These are phyloP conservation scores for Acanthacorydalis orientalis DNA, from an alignment of 2,888 invertebrate species.

Conservation along the genomic window DNA sequence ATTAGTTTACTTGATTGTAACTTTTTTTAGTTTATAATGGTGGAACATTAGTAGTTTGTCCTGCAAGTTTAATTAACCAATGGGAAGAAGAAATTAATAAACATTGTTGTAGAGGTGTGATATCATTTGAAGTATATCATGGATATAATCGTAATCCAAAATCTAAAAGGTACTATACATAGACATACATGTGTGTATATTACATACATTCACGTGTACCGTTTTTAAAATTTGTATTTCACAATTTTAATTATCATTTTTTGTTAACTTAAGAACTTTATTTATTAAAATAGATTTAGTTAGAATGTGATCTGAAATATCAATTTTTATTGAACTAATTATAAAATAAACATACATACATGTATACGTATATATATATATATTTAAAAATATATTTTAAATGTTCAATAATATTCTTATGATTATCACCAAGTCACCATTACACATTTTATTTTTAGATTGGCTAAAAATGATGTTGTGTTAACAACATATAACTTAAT, in stretches of 20 bases:
- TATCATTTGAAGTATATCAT: conserved; percentile 61
- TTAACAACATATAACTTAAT: conserved; percentile 77
- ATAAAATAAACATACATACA: too few relatives aligned
- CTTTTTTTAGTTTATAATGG: conserved; percentile 22
- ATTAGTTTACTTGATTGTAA: conserved; percentile 1
- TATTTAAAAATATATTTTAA: too few relatives aligned
- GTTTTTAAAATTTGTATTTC: too few relatives aligned
- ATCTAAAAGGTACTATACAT: conserved; percentile 25
- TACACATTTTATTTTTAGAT: conserved; percentile 15
- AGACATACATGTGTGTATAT: not conserved
- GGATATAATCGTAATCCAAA: conserved; percentile 55
- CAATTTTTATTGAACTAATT: too few relatives aligned
- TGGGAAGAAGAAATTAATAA: conserved; percentile 68
- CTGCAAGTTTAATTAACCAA: conserved; percentile 78
- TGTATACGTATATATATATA: too few relatives aligned
- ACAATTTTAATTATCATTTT: too few relatives aligned
- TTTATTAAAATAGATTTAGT: too few relatives aligned
- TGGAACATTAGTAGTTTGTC: conserved; percentile 79
- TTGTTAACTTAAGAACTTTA: too few relatives aligned
- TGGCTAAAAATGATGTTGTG: conserved; percentile 64
- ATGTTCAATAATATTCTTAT: too few relatives aligned
- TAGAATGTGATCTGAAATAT: too few relatives aligned
- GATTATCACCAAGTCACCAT: too few relatives aligned
- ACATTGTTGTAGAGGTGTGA: conserved; percentile 39
- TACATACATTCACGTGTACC: too few relatives aligned